Conservation (phyloP, 2,113 vertebrate genomes). For the Tretioscincus oriximinensis region DNA sequence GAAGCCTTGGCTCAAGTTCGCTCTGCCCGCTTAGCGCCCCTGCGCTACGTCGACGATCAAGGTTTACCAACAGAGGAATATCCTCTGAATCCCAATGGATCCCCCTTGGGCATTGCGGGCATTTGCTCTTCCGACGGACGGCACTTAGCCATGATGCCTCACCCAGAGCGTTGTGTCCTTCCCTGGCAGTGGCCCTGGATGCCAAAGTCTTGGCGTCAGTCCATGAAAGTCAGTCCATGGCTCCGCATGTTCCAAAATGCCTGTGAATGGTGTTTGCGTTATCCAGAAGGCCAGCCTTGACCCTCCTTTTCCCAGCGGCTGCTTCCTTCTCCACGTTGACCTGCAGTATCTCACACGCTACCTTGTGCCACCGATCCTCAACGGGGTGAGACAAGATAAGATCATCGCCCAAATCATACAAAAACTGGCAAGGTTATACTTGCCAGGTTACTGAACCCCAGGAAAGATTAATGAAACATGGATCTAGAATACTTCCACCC, state of each 20-base stretch:
- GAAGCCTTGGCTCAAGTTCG: slow-evolving; percentile 65
- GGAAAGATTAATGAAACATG: neutral
- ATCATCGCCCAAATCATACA: too few relatives aligned
- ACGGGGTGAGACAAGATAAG: neutral
- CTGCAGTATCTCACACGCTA: neutral
- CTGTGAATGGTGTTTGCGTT: slow-evolving; percentile 75
- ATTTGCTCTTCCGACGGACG: slow-evolving; percentile 84
- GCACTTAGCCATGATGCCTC: slow-evolving; percentile 91
- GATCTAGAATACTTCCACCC: neutral
- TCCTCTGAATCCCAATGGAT: slow-evolving; percentile 89
- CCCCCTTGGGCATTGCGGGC: slow-evolving; percentile 79
- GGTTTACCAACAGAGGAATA: slow-evolving; percentile 83
- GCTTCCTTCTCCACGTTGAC: neutral
- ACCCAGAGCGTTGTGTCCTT: slow-evolving; percentile 85
- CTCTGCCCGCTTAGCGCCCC: slow-evolving; percentile 69
- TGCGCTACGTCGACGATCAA: slow-evolving; percentile 83
- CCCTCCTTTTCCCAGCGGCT: too few relatives aligned
- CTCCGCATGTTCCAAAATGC: slow-evolving; percentile 85
- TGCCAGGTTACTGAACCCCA: neutral
- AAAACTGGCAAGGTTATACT: neutral
- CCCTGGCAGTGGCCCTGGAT: slow-evolving; percentile 93
- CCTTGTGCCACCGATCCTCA: neutral
- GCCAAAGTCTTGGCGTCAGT: slow-evolving; percentile 61
- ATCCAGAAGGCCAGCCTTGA: slow-evolving; percentile 4
- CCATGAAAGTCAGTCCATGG: slow-evolving; percentile 80